Percentiles rank a stretch among this genome's conserved stretches.
phyloP scores from a whole-genome alignment of 2,797 vertebrate species.

The Lutjanus campechanus region DNA sequence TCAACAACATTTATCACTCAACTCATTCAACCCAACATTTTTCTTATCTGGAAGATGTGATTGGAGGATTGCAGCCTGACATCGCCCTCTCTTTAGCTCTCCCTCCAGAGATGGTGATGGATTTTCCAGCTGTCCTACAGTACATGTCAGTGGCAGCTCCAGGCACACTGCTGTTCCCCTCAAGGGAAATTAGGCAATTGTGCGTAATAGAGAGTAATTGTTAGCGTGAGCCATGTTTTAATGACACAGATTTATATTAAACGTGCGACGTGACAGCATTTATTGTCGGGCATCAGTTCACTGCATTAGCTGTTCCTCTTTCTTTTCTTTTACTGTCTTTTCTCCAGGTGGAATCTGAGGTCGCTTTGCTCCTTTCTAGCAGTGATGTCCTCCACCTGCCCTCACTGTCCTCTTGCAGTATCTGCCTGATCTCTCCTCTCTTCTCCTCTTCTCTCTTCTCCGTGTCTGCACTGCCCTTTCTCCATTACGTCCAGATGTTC shows the following conservation, averaged over 20 bases:
- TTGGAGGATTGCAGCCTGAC: slow-evolving; percentile 2
- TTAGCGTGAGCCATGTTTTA: slow-evolving; percentile 41
- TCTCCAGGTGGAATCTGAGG: slow-evolving; percentile 8
- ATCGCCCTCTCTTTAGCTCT: slow-evolving; percentile 20
- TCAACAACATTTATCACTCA: slow-evolving; percentile 36
- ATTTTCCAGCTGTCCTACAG: slow-evolving; percentile 71
- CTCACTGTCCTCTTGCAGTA: slow-evolving; percentile 29
- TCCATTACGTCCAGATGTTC: slow-evolving; percentile 76
- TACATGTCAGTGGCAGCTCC: slow-evolving; percentile 51
- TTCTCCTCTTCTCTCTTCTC: slow-evolving; percentile 33
- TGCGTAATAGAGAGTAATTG: slow-evolving; percentile 35
- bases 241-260: slow-evolving; percentile 29
- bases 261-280: slow-evolving; percentile 25
- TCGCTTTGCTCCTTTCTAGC: neutral
- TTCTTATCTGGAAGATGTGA: slow-evolving; percentile 36
- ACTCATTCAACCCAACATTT: slow-evolving; percentile 7
- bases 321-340: slow-evolving; percentile 10
- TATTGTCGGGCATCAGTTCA: neutral
- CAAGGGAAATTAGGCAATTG: slow-evolving; percentile 49
- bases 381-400: slow-evolving; percentile 52
- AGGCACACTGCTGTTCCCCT: slow-evolving; percentile 37
- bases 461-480: slow-evolving; percentile 53
- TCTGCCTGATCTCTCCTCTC: slow-evolving; percentile 32
- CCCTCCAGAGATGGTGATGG: slow-evolving; percentile 54
- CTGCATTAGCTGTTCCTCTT: slow-evolving; percentile 10